These are phyloP conservation scores for Microctonus brassicae DNA, from an alignment of 2,888 invertebrate species.

Conservation along the genomic window DNA sequence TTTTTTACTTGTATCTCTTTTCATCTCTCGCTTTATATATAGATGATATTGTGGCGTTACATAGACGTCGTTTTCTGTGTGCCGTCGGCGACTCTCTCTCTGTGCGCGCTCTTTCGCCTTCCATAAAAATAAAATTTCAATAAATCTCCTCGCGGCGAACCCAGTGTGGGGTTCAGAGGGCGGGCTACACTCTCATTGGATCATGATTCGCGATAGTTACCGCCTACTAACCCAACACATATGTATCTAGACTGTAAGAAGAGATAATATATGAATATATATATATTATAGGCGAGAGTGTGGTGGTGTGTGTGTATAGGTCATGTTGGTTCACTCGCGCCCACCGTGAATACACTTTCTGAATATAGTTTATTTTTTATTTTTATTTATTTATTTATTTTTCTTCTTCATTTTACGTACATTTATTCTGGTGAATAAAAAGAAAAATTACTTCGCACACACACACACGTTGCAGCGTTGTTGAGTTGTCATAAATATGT, in stretches of 20 bases:
- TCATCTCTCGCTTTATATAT: neutral
- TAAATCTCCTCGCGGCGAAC: conserved; percentile 65
- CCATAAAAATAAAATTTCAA: conserved; percentile 71
- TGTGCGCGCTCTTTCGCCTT: conserved; percentile 54
- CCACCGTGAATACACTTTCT: neutral
- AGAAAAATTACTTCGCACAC: neutral
- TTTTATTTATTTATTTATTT: neutral
- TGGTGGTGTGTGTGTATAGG: neutral
- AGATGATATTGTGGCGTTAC: neutral
- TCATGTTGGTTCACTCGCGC: conserved; percentile 6
- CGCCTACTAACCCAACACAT: conserved; percentile 61
- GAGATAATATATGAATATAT: neutral
- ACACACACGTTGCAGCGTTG: neutral
- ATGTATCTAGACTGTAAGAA: neutral
- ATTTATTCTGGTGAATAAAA: neutral
- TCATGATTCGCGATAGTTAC: conserved; percentile 52
- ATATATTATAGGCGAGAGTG: neutral
- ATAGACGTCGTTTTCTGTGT: conserved; percentile 3
- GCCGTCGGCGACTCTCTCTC: conserved; percentile 28
- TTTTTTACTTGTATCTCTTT: neutral
- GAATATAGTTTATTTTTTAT: conserved; percentile 12
- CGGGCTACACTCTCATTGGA: conserved; percentile 64
- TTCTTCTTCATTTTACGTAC: neutral
- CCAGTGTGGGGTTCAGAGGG: conserved; percentile 60
- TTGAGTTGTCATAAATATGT: no score